These are phyloP conservation scores for Ctenoplectra terminalis DNA, from an alignment of 1,140 invertebrate species.

Conservation along the genomic window DNA sequence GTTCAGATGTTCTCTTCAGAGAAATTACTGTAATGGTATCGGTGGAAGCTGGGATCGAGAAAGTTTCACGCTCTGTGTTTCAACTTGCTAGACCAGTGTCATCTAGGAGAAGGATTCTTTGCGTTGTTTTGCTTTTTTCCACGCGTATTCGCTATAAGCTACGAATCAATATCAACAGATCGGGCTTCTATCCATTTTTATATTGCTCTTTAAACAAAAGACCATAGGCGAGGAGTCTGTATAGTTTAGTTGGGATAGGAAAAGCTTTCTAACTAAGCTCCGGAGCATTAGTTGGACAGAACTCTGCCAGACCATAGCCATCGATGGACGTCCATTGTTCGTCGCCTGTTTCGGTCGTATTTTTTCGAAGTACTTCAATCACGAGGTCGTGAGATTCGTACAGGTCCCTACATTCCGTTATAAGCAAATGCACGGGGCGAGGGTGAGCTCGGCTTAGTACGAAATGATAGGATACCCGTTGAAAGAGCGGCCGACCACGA, in stretches of 20 bases:
- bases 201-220: no score
- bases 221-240: no score
- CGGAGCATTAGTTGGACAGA: no score
- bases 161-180: no score
- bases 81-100: neutral
- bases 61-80: neutral
- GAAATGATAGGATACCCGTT: conserved; percentile 70
- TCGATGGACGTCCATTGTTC: neutral
- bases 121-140: no score
- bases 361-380: neutral
- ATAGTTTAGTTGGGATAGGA: no score
- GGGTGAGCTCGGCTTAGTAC: conserved; percentile 54
- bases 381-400: conserved; percentile 46
- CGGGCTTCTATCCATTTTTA: no score
- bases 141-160: no score
- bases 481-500: conserved; percentile 56
- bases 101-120: no score
- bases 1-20: neutral
- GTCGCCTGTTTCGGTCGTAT: neutral
- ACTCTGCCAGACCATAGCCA: no score
- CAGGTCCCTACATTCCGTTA: conserved; percentile 31
- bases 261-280: no score
- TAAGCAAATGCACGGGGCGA: conserved; percentile 31
- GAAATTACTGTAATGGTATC: neutral
- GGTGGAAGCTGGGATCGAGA: neutral